Percentiles rank a stretch among this genome's conserved stretches.
phyloP scores from a whole-genome alignment of 1,140 invertebrate genomes.

The Ptiloglossa arizonensis region DNA sequence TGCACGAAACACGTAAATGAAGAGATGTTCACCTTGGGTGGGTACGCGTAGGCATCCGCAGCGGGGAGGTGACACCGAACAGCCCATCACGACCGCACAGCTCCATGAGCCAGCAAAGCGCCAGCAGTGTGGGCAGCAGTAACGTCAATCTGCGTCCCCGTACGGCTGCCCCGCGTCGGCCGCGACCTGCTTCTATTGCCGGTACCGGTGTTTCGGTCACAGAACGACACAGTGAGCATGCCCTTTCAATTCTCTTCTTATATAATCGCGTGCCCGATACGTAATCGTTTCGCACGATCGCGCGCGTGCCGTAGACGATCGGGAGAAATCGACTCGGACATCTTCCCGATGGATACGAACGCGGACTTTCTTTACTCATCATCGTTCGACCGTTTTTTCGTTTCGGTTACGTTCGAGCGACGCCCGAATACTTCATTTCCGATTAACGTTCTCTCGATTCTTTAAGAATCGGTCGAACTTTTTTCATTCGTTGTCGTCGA shows the following conservation, averaged over 20 bases:
- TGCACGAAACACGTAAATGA: conserved; percentile 39
- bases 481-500: too few relatives aligned
- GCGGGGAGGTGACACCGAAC: conserved; percentile 88
- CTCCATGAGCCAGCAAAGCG: conserved; percentile 88
- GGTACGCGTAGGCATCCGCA: conserved; percentile 83
- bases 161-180: conserved; percentile 84
- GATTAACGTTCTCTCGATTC: background rate
- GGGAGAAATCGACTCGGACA: background rate
- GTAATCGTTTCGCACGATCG: background rate
- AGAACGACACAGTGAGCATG: conserved; percentile 82
- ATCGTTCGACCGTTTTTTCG: background rate
- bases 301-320: background rate
- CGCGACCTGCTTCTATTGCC: conserved; percentile 92
- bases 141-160: conserved; percentile 83
- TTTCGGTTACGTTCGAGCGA: background rate
- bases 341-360: background rate
- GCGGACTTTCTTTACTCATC: background rate
- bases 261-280: conserved; percentile 1
- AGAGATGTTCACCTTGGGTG: conserved; percentile 71
- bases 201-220: conserved; percentile 89
- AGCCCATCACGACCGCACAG: conserved; percentile 90
- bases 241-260: conserved; percentile 49
- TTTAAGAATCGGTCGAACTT: background rate
- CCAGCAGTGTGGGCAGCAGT: conserved; percentile 82
- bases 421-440: background rate